Base-by-base conservation (phyloP, 2,797 vertebrate species). In the Cynodonichthys magdalenae region DNA sequence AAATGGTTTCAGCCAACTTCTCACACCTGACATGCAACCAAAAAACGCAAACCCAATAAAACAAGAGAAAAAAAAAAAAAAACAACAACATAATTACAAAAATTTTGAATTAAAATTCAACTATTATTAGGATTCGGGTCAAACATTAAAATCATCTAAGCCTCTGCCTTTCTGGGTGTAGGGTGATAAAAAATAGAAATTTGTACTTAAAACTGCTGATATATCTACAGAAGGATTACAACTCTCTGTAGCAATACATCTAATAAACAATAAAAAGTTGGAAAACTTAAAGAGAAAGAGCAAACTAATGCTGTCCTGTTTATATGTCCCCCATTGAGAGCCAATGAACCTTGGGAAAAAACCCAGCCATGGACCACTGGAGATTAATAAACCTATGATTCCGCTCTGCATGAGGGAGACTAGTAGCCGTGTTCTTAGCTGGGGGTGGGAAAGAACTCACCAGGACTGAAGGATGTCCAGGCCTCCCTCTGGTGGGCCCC, bases 401-500 rank as follows among this genome's bases (percentile, higher is more conserved):
- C 71, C 75, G 74, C 74, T 66, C 34, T 53, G 67, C 55, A 53
- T 36, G 59, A 54, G 67, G 49, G 20, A 53, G 68, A 54, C 19
- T 3, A 34, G 31, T 15, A 62, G 36, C 78, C 76, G 65, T 72
- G 79, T 74, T 72, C 59, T 51, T 57, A 46, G 77, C 75, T 71
- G 79, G 82, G 73, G 78, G 82, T 55, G 62, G 67, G 63, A 58
- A 57, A 63, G 50, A 41, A 51, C 83, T 81, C 87, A 97, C 97
- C 97, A 98, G 71, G 95, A 95, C 91, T 98, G 97, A 81, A 97
- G 93, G 82, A 97, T 94, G 6, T 98, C 97, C 89, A 98, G 90
- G 74, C 96, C 94, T 66, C 96, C 96, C 87, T 98, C 97, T 0
- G 95, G 85, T 2, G 93, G 92, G 65, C 96, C 97, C 19, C 97